These are phyloP conservation scores for Ctenosaura bakeri DNA, from an alignment of 2,797 vertebrate species.

Conservation along the genomic window DNA sequence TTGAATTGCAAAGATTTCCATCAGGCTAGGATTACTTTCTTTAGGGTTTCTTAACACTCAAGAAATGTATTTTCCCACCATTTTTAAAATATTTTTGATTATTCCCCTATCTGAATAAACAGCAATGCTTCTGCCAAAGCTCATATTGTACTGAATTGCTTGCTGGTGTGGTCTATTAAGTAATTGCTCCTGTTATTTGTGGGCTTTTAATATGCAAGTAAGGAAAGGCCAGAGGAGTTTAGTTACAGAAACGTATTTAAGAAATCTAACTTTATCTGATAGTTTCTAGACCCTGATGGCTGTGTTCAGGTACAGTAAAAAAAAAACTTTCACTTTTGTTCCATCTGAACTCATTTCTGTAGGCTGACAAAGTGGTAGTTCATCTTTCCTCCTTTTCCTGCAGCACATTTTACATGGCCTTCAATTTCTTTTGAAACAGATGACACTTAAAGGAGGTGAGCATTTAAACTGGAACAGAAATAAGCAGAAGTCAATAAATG, in stretches of 20 bases:
- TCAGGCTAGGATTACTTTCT: too few species aligned
- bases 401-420: neutral
- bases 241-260: neutral
- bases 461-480: neutral
- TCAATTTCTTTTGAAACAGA: neutral
- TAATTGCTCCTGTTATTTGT: conserved; percentile 14
- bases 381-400: neutral
- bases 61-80: too few species aligned
- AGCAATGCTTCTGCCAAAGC: neutral
- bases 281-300: conserved; percentile 4
- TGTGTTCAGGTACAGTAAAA: neutral
- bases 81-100: too few species aligned
- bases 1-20: too few species aligned
- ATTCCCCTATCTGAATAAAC: neutral
- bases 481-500: neutral
- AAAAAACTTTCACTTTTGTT: conserved; percentile 8
- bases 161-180: neutral
- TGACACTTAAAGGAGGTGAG: neutral
- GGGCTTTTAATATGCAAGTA: conserved; percentile 12
- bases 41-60: too few species aligned
- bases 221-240: conserved; percentile 14
- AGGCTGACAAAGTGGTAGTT: neutral
- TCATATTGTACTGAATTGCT: conserved; percentile 2
- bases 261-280: conserved; percentile 21
- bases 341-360: neutral